phyloP scores from a whole-genome alignment of 2,797 vertebrate species.

The Cetoscarus ocellatus region DNA sequence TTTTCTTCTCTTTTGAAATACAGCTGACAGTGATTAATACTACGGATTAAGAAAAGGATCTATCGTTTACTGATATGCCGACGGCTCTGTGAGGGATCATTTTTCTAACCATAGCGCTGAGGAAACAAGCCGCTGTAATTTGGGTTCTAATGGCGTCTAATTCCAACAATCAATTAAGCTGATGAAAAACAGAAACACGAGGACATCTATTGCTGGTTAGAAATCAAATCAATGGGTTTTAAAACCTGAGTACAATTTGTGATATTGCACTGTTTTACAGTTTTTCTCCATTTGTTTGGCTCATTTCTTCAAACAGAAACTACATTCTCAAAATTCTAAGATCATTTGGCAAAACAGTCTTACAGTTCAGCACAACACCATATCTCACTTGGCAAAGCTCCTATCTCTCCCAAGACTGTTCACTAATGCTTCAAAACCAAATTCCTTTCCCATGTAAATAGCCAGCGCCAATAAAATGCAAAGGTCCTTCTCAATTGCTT shows the following conservation, averaged over 20 bases:
- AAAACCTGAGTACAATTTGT: neutral
- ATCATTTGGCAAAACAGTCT: no score
- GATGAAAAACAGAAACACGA: neutral
- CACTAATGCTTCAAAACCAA: no score
- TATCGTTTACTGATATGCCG: neutral
- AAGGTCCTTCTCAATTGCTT: no score
- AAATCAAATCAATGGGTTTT: neutral
- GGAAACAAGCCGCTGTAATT: conserved; percentile 15
- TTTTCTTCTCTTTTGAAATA: conserved; percentile 9
- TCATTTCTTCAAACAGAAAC: no score
- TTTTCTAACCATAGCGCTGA: conserved; percentile 2
- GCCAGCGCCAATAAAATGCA: no score
- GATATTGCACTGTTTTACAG: neutral
- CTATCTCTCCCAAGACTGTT: no score
- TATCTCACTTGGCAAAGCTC: no score
- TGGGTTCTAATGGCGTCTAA: neutral
- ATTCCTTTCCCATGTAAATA: no score
- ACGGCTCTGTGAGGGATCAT: neutral
- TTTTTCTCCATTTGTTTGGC: no score
- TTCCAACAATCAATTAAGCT: conserved; percentile 8
- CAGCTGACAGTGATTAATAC: conserved; percentile 23
- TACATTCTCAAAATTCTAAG: no score
- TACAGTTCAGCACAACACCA: no score
- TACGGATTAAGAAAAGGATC: conserved; percentile 21
- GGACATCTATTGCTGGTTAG: neutral